Evolutionary conservation across 2,113 vertebrate species (phyloP).

Genomic region (Suricata suricatta): DNA sequence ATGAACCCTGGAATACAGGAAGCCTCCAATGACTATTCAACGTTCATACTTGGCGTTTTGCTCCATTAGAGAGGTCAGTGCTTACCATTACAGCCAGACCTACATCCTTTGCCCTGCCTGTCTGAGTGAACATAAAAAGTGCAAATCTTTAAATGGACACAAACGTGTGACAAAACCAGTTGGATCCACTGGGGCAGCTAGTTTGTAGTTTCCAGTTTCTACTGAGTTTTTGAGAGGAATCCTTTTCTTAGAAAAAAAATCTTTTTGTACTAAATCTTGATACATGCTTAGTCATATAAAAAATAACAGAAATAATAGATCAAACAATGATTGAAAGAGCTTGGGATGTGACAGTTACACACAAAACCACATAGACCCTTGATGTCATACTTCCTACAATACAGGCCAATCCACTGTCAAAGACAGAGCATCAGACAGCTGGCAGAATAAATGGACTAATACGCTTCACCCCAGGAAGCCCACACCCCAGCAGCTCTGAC

Average conservation of each 20-base stretch:
- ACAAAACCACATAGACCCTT: not conserved
- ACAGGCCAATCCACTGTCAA: not conserved
- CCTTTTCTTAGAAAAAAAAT: not conserved
- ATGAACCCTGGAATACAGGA: not conserved
- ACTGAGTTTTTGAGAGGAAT: not conserved
- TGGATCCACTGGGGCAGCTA: not conserved
- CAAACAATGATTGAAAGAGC: not conserved
- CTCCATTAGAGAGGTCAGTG: not conserved
- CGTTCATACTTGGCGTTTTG: not conserved
- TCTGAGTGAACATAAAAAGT: not conserved
- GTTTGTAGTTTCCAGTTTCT: conserved; percentile 34
- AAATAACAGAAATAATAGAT: not conserved
- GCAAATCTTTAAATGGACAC: not conserved
- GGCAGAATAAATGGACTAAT: not conserved
- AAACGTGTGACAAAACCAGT: not conserved
- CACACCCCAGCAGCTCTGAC: not conserved
- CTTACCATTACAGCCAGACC: not conserved
- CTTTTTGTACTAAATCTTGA: not conserved
- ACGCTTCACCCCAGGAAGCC: not conserved
- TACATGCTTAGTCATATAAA: not conserved
- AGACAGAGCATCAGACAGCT: not conserved
- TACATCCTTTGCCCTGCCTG: not conserved
- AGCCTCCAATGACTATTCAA: not conserved
- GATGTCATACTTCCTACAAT: not conserved
- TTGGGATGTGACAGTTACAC: not conserved